Evolutionary conservation across 2,797 vertebrate genomes (phyloP).

Genomic region (Pyrocephalus nanus): DNA sequence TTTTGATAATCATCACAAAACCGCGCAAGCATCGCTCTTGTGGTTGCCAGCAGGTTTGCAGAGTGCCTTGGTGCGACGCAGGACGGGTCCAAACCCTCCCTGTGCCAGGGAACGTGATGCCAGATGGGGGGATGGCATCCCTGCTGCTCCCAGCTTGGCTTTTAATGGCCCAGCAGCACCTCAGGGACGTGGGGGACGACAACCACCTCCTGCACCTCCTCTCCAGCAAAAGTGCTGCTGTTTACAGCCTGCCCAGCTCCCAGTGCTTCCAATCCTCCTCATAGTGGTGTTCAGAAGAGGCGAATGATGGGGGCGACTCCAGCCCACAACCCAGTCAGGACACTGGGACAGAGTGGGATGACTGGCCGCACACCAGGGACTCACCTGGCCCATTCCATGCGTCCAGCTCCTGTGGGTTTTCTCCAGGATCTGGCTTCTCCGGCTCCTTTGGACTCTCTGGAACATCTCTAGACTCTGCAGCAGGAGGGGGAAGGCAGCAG

Average conservation of each 20-base stretch:
- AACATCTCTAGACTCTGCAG: constrained; percentile 72
- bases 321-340: not conserved
- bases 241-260: not conserved
- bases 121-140: not conserved
- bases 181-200: accelerated
- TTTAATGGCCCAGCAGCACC: not conserved
- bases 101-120: accelerated
- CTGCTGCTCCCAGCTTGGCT: accelerated
- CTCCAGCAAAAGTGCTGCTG: not conserved
- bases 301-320: accelerated
- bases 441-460: constrained; percentile 58
- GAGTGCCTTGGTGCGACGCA: not conserved
- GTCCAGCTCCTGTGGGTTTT: constrained; percentile 32
- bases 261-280: not conserved
- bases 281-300: not conserved
- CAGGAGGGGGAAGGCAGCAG: not conserved
- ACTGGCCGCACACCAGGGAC: accelerated
- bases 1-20: constrained; percentile 57
- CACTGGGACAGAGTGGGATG: accelerated
- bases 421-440: constrained; percentile 60
- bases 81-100: not conserved
- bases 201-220: not conserved
- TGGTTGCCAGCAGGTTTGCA: constrained; percentile 6
- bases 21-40: not conserved
- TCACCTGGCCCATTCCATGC: constrained; percentile 89